These are phyloP conservation scores for Danaus plexippus DNA, from an alignment of 1,140 invertebrate species.

Conservation along the genomic window DNA sequence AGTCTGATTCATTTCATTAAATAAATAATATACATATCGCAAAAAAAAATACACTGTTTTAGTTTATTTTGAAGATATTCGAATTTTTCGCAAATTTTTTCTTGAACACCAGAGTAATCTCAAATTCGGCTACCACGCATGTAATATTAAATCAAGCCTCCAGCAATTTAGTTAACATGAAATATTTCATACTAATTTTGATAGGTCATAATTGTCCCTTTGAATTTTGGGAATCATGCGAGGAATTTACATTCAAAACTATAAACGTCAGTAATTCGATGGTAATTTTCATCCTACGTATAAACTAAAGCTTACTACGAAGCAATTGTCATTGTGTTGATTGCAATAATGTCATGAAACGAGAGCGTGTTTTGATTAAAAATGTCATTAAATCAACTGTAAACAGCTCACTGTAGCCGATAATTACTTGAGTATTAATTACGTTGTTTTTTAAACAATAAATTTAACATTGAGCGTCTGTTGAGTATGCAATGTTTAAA, in stretches of 20 bases:
- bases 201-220: conserved; percentile 23
- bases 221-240: conserved; percentile 15
- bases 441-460: too few species aligned
- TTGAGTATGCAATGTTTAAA: too few species aligned
- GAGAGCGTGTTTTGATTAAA: conserved; percentile 1
- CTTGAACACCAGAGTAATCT: neutral
- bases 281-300: too few species aligned
- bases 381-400: neutral
- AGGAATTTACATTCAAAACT: conserved; percentile 24
- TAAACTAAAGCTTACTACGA: too few species aligned
- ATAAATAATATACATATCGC: too few species aligned
- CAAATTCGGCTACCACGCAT: conserved; percentile 42
- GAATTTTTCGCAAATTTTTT: conserved; percentile 5
- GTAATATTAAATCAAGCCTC: conserved; percentile 39
- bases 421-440: too few species aligned
- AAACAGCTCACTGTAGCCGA: neutral
- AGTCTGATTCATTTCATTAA: too few species aligned
- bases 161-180: conserved; percentile 14
- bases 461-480: too few species aligned
- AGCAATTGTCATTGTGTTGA: neutral
- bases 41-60: too few species aligned
- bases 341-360: conserved; percentile 1
- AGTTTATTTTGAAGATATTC: neutral
- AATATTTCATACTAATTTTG: conserved; percentile 21
- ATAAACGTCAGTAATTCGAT: conserved; percentile 4